These are phyloP conservation scores for Dinocampus coccinellae DNA, from an alignment of 2,888 invertebrate species.

Conservation along the genomic window DNA sequence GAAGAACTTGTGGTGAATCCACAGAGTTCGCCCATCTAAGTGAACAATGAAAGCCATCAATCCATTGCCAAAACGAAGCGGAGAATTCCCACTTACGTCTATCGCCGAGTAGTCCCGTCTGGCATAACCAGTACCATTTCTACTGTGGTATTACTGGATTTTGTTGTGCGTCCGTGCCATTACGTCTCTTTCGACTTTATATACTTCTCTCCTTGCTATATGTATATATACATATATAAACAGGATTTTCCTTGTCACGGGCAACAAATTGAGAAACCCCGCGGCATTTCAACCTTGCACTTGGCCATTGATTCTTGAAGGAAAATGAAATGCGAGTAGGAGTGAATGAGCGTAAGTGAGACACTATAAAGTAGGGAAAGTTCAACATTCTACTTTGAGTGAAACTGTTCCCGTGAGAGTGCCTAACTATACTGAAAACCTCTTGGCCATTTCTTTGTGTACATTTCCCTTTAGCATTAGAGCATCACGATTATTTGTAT, in stretches of 20 bases:
- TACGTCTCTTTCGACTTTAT: background rate
- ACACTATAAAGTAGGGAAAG: background rate
- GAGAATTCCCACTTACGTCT: constrained; percentile 42
- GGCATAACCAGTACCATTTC: background rate
- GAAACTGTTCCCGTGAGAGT: constrained; percentile 26
- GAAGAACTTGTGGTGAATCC: constrained; percentile 36
- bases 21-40: constrained; percentile 53
- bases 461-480: constrained; percentile 22
- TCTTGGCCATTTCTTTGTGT: constrained; percentile 27
- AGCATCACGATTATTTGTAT: constrained; percentile 30
- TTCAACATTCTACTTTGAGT: constrained; percentile 27
- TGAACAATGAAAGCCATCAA: constrained; percentile 62
- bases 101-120: constrained; percentile 16
- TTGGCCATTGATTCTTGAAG: constrained; percentile 29
- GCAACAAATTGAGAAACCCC: constrained; percentile 9
- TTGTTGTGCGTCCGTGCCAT: background rate
- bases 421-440: constrained; percentile 19
- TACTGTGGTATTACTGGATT: background rate
- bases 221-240: background rate
- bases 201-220: background rate
- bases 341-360: background rate
- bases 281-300: constrained; percentile 36
- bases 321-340: constrained; percentile 11
- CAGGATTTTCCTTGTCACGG: background rate
- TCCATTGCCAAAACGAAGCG: constrained; percentile 51